phyloP scores from a whole-genome alignment of 2,113 vertebrate genomes.

The Xiphophorus maculatus region DNA sequence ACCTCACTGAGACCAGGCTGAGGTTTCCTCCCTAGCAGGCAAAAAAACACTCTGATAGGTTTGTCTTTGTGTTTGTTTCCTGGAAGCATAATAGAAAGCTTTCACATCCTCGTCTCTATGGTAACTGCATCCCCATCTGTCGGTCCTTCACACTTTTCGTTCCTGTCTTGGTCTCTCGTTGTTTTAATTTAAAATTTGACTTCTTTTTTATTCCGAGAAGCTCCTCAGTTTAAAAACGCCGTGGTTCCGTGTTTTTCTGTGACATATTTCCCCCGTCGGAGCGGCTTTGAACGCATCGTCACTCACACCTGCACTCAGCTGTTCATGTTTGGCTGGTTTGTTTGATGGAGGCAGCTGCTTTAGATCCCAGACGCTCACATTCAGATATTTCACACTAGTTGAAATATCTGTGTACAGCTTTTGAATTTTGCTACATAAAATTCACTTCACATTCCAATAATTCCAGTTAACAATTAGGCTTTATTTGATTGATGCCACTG shows the following conservation, averaged over 20 bases:
- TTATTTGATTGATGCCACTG: no score
- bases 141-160: conserved; percentile 12
- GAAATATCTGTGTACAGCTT: neutral
- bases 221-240: no score
- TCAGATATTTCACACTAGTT: neutral
- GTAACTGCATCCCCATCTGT: conserved; percentile 64
- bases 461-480: neutral
- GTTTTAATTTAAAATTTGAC: conserved; percentile 2
- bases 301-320: neutral
- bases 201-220: neutral
- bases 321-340: conserved; percentile 20
- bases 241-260: neutral
- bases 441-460: neutral
- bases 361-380: neutral
- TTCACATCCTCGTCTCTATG: conserved; percentile 58
- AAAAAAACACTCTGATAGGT: neutral
- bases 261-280: neutral
- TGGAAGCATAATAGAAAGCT: conserved; percentile 33
- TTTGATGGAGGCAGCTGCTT: conserved; percentile 24
- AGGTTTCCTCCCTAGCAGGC: no score
- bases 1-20: neutral
- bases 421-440: neutral
- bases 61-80: conserved; percentile 15
- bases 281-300: neutral
- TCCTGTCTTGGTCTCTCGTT: neutral